phyloP scores from a whole-genome alignment of 2,888 invertebrate species.

The Heteropelma amictum region DNA sequence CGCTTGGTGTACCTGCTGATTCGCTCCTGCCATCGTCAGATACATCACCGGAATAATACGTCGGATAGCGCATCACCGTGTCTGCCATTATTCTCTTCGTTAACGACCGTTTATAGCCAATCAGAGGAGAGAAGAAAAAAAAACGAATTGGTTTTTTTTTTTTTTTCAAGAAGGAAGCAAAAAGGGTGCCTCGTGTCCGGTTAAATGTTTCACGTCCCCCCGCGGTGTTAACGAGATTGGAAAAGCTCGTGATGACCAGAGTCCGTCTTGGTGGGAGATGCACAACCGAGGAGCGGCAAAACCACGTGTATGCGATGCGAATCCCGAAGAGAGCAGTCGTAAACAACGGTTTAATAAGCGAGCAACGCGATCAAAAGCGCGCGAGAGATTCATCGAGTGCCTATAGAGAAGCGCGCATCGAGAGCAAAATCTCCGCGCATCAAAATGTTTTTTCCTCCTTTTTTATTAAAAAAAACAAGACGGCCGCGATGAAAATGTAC shows the following conservation, averaged over 20 bases:
- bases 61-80: constrained; percentile 14
- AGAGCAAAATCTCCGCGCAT: not conserved
- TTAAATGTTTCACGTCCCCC: constrained; percentile 55
- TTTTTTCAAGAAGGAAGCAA: constrained; percentile 47
- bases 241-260: constrained; percentile 52
- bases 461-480: not conserved
- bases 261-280: constrained; percentile 34
- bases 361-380: constrained; percentile 35
- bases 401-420: not conserved
- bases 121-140: constrained; percentile 61
- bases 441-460: not conserved
- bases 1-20: constrained; percentile 16
- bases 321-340: constrained; percentile 33
- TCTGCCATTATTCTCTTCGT: constrained; percentile 54
- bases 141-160: not conserved
- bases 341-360: constrained; percentile 55
- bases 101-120: constrained; percentile 69
- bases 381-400: constrained; percentile 9
- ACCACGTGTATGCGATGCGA: constrained; percentile 12
- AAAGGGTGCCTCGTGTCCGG: constrained; percentile 52
- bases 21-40: not conserved
- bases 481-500: constrained; percentile 21
- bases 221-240: constrained; percentile 60
- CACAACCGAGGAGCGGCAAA: constrained; percentile 16
- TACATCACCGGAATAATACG: constrained; percentile 41